Evolutionary conservation across 2,888 invertebrate species (phyloP).

Genomic region (Pachliopta kotzebuea): DNA sequence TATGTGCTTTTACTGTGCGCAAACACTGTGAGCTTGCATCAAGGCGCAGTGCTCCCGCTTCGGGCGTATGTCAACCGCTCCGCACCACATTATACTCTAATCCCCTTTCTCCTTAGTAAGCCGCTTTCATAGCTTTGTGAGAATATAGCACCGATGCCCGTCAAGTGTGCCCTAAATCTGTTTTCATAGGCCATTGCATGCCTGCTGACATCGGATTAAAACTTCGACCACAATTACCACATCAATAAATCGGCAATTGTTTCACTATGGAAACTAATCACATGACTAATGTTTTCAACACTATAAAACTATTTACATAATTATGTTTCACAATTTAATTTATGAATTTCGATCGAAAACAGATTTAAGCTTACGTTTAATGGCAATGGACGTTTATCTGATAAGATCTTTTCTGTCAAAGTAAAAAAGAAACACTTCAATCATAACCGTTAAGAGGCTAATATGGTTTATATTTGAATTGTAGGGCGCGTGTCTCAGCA

Average conservation of each 20-base stretch:
- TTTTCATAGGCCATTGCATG: constrained; percentile 44
- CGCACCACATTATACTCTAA: constrained; percentile 71
- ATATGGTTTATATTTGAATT: constrained; percentile 66
- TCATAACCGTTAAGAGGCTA: constrained; percentile 66
- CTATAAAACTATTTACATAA: too few species aligned
- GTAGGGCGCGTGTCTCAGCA: constrained; percentile 64
- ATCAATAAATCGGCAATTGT: not conserved
- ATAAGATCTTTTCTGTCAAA: not conserved
- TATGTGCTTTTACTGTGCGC: constrained; percentile 47
- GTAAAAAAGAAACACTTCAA: constrained; percentile 22
- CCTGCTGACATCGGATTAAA: constrained; percentile 2
- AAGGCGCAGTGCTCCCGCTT: constrained; percentile 40
- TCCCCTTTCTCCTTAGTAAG: constrained; percentile 73
- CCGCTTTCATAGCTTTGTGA: constrained; percentile 75
- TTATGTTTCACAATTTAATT: too few species aligned
- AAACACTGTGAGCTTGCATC: constrained; percentile 39
- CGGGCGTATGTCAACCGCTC: constrained; percentile 72
- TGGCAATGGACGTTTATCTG: not conserved
- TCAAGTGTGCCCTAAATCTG: constrained; percentile 71
- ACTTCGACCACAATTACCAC: not conserved
- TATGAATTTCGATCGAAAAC: too few species aligned
- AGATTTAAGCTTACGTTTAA: not conserved
- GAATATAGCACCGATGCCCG: constrained; percentile 63
- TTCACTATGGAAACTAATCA: not conserved
- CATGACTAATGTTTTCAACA: not conserved